Evolutionary conservation across 2,797 vertebrate genomes (phyloP).

Genomic region (Siniperca undulata): DNA sequence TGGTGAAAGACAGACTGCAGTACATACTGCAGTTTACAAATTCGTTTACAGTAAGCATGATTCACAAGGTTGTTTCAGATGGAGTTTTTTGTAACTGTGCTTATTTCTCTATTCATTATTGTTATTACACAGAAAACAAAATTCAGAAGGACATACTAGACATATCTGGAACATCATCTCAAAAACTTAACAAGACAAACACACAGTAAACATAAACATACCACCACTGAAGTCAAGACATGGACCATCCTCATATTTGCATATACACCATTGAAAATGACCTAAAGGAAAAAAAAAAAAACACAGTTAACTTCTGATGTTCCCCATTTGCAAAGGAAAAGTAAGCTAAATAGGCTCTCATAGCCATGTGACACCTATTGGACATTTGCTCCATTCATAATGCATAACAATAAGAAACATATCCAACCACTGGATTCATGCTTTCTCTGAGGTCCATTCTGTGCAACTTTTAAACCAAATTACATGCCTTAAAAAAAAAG

Average conservation of each 20-base stretch:
- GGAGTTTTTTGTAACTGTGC: constrained; percentile 5
- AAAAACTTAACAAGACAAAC: constrained; percentile 6
- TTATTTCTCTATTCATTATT: background rate
- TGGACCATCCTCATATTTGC: constrained; percentile 99
- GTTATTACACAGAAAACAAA: background rate
- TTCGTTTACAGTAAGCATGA: constrained; percentile 62
- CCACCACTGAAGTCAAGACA: constrained; percentile 98
- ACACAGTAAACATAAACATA: constrained; percentile 82
- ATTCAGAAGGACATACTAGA: background rate
- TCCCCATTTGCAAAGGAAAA: constrained; percentile 17
- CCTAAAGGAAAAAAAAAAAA: constrained; percentile 80
- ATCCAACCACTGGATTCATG: constrained; percentile 3
- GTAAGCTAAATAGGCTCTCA: background rate
- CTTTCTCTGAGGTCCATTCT: background rate
- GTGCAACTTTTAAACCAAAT: constrained; percentile 3
- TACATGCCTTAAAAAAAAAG: constrained; percentile 21
- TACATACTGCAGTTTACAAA: constrained; percentile 50
- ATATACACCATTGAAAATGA: constrained; percentile 98
- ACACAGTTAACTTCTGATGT: constrained; percentile 36
- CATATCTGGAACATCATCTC: constrained; percentile 15
- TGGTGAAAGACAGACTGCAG: constrained; percentile 60
- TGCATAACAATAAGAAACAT: background rate
- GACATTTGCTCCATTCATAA: constrained; percentile 17
- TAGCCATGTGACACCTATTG: constrained; percentile 1
- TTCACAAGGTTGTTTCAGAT: constrained; percentile 41